phyloP scores from a whole-genome alignment of 92 coral and sea anemone species.

The Desmophyllum pertusum region DNA sequence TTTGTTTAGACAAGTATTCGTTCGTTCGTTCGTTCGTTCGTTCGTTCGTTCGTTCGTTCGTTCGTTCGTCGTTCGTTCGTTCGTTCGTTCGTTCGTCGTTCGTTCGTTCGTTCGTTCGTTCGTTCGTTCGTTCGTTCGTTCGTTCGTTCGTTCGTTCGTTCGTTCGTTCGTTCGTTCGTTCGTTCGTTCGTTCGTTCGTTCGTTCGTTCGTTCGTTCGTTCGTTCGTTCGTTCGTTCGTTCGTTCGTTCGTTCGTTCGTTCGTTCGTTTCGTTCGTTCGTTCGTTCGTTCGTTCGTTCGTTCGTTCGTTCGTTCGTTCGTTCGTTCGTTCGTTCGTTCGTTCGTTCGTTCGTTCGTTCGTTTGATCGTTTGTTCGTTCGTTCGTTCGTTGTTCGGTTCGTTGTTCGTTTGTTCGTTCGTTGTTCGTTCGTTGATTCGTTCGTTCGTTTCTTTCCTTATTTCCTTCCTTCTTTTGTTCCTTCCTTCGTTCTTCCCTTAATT shows the following conservation, averaged over 20 bases:
- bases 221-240: background rate
- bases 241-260: background rate
- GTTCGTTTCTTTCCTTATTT: background rate
- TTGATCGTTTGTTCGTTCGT: background rate
- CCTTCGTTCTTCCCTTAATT: background rate
- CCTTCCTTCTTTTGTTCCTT: background rate
- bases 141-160: background rate
- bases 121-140: background rate
- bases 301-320: background rate
- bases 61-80: no score
- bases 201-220: background rate
- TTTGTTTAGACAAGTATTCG: no score
- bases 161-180: background rate
- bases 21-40: no score
- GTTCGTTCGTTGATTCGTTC: background rate
- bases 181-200: background rate
- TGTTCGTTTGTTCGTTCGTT: background rate
- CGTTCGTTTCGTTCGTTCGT: background rate
- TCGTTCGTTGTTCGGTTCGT: background rate
- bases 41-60: no score
- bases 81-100: no score
- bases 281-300: background rate
- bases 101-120: no score
- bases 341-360: background rate
- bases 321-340: background rate